Conservation (phyloP, 2,888 invertebrate genomes). For the Zhengitettix transpicula region DNA sequence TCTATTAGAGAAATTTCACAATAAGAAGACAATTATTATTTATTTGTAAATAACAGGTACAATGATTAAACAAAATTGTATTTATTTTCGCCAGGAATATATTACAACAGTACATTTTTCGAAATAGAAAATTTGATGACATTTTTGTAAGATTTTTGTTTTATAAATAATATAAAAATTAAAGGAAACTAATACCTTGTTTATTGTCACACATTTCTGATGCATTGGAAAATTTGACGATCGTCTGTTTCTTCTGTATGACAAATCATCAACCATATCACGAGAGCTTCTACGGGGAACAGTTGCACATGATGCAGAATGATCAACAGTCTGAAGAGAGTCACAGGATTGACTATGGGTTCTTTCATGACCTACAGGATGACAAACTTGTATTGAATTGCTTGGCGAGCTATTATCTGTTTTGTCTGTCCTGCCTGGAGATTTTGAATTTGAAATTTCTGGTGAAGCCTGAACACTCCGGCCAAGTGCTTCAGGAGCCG, state of each 20-base stretch:
- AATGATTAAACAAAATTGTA: too few species aligned
- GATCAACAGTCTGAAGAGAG: not conserved
- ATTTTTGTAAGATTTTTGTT: too few species aligned
- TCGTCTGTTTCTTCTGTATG: not conserved
- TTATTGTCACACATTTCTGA: constrained; percentile 18
- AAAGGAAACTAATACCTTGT: constrained; percentile 14
- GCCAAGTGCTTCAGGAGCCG: constrained; percentile 15
- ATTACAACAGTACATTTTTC: too few species aligned
- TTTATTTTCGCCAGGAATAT: too few species aligned
- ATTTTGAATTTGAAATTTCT: not conserved
- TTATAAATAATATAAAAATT: too few species aligned
- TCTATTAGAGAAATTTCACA: too few species aligned
- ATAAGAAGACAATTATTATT: too few species aligned
- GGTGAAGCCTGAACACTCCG: not conserved
- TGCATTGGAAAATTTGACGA: constrained; percentile 13
- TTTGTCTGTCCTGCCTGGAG: constrained; percentile 2
- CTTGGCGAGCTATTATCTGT: constrained; percentile 2
- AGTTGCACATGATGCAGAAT: not conserved
- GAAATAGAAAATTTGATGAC: too few species aligned
- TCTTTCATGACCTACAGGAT: not conserved
- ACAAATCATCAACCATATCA: not conserved
- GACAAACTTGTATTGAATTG: not conserved
- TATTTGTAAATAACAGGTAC: too few species aligned
- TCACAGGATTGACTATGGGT: constrained; percentile 8
- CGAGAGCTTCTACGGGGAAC: not conserved